These are phyloP conservation scores for Apodemus speciosus DNA, from an alignment of 2,113 vertebrate genomes.

Conservation along the genomic window DNA sequence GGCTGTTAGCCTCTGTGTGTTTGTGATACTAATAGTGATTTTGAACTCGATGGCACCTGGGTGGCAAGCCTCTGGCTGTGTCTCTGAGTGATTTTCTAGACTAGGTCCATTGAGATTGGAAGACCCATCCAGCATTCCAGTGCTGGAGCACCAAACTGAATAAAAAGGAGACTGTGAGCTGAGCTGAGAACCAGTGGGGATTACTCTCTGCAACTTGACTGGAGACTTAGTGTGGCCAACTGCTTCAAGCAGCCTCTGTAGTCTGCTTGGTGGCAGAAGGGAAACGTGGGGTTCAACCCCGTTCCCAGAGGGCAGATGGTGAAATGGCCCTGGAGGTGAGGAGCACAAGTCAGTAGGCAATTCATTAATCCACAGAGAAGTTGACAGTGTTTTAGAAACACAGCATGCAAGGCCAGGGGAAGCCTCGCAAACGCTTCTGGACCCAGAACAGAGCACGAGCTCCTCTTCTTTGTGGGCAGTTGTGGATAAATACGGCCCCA, in stretches of 20 bases:
- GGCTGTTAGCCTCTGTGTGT: neutral
- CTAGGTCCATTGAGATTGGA: neutral
- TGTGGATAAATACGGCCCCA: neutral
- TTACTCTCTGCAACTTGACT: neutral
- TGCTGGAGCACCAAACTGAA: neutral
- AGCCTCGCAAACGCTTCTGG: neutral
- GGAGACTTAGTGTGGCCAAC: neutral
- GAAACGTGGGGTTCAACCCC: neutral
- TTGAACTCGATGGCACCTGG: neutral
- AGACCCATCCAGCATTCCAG: neutral
- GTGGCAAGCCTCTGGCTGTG: neutral
- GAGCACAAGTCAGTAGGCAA: neutral
- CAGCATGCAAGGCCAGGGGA: neutral
- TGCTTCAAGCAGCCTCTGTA: neutral
- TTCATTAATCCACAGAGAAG: constrained; percentile 2
- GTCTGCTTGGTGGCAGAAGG: neutral
- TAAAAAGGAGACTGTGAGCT: neutral
- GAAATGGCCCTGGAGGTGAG: neutral
- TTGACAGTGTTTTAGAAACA: neutral
- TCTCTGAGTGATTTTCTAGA: neutral
- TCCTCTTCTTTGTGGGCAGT: neutral
- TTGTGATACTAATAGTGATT: too few relatives aligned
- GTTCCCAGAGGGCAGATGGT: neutral
- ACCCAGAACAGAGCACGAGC: neutral
- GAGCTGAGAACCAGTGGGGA: neutral